Evolutionary conservation across 2,797 vertebrate genomes (phyloP).

Genomic region (Hoplostethus atlanticus): DNA sequence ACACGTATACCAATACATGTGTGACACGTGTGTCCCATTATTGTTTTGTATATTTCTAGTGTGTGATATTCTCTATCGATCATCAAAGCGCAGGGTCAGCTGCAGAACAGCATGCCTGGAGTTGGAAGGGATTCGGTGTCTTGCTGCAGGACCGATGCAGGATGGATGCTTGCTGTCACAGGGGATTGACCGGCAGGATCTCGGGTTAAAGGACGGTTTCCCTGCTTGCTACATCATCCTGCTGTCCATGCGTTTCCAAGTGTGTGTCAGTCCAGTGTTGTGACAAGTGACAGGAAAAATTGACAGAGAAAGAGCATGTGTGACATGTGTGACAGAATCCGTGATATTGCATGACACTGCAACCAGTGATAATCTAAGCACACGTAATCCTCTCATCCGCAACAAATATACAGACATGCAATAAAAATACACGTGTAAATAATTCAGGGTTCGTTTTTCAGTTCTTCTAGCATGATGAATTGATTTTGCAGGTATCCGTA

Average conservation of each 20-base stretch:
- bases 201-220: constrained; percentile 36
- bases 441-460: too few species aligned
- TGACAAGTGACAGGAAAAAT: constrained; percentile 43
- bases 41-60: background rate
- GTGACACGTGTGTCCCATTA: background rate
- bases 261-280: constrained; percentile 25
- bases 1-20: background rate
- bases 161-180: constrained; percentile 56
- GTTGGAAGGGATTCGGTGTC: constrained; percentile 32
- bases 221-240: constrained; percentile 22
- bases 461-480: too few species aligned
- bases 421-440: too few species aligned
- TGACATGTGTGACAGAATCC: constrained; percentile 16
- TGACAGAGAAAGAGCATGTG: background rate
- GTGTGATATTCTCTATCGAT: constrained; percentile 15
- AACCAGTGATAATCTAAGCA: too few species aligned
- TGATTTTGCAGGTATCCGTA: too few species aligned
- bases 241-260: constrained; percentile 11
- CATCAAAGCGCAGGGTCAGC: background rate
- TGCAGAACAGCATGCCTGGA: background rate
- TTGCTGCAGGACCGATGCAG: constrained; percentile 49
- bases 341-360: background rate
- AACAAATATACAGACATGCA: too few species aligned
- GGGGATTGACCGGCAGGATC: background rate
- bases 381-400: too few species aligned